These are phyloP conservation scores for Hozukius guyotensis DNA, from an alignment of 2,797 vertebrate species.

Conservation along the genomic window DNA sequence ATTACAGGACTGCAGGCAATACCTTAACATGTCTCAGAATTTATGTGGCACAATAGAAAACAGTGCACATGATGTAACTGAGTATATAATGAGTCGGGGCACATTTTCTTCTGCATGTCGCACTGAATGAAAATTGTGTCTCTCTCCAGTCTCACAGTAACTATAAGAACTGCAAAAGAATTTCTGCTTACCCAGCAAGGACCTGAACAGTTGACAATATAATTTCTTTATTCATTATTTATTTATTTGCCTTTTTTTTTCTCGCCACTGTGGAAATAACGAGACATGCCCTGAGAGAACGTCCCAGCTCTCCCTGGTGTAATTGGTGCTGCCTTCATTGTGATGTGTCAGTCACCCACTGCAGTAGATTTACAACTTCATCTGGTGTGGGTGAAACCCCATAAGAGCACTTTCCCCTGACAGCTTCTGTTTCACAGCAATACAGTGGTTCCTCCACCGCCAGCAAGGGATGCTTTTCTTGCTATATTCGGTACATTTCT, in stretches of 20 bases:
- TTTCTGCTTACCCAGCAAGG: slow-evolving; percentile 56
- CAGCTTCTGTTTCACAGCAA: slow-evolving; percentile 21
- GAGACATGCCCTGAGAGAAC: slow-evolving; percentile 64
- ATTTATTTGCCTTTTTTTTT: slow-evolving; percentile 41
- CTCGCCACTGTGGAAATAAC: slow-evolving; percentile 52
- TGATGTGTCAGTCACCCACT: slow-evolving; percentile 68
- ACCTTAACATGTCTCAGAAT: not conserved
- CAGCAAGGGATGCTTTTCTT: not conserved
- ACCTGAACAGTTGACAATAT: slow-evolving; percentile 45
- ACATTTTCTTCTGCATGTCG: not conserved
- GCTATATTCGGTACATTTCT: not conserved
- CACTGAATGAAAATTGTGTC: not conserved
- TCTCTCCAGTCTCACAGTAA: not conserved
- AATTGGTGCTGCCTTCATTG: slow-evolving; percentile 66
- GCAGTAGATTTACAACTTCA: slow-evolving; percentile 71
- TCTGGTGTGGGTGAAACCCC: slow-evolving; percentile 46
- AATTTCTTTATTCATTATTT: slow-evolving; percentile 48
- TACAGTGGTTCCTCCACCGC: slow-evolving; percentile 38
- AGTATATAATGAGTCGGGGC: not conserved
- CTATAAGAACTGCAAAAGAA: slow-evolving; percentile 24
- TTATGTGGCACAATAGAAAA: slow-evolving; percentile 4
- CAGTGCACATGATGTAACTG: not conserved
- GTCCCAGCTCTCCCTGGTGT: slow-evolving; percentile 54
- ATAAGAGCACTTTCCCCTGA: slow-evolving; percentile 28
- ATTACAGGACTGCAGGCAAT: not conserved